phyloP scores from a whole-genome alignment of 2,888 invertebrate genomes.

The Lasioglossum leucozonium region DNA sequence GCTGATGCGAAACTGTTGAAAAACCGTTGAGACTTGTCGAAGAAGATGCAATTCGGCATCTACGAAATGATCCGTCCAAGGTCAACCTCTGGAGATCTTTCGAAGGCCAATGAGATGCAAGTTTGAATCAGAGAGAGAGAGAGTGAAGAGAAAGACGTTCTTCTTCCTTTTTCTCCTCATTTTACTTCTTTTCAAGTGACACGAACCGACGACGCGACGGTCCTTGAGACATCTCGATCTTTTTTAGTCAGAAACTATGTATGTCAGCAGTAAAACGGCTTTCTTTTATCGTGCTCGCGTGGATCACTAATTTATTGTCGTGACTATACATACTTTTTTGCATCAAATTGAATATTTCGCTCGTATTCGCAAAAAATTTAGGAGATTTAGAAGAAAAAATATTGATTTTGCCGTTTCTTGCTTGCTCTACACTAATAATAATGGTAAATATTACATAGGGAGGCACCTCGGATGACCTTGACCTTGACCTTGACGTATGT shows the following conservation, averaged over 20 bases:
- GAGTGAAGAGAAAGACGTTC: constrained; percentile 38
- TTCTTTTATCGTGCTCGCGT: background rate
- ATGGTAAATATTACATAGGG: no score
- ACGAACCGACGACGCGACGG: constrained; percentile 31
- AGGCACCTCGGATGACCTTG: no score
- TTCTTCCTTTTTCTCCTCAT: background rate
- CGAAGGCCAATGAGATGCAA: constrained; percentile 59
- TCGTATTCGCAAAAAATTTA: background rate
- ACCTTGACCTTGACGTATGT: no score
- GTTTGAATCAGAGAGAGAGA: constrained; percentile 26
- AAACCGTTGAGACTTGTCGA: constrained; percentile 54
- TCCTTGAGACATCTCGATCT: constrained; percentile 25
- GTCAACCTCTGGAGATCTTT: constrained; percentile 59
- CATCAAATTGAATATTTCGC: constrained; percentile 13
- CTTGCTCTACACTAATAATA: background rate
- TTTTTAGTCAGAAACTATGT: constrained; percentile 5
- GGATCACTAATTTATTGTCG: constrained; percentile 9
- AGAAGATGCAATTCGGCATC: constrained; percentile 63
- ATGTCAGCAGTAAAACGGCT: background rate
- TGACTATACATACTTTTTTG: background rate
- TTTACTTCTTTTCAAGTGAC: constrained; percentile 20
- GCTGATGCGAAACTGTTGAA: constrained; percentile 35
- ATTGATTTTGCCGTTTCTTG: background rate
- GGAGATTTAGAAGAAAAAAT: no score
- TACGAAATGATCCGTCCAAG: constrained; percentile 66